These are phyloP conservation scores for Melitaea athalia DNA, from an alignment of 2,888 invertebrate species.

Conservation along the genomic window DNA sequence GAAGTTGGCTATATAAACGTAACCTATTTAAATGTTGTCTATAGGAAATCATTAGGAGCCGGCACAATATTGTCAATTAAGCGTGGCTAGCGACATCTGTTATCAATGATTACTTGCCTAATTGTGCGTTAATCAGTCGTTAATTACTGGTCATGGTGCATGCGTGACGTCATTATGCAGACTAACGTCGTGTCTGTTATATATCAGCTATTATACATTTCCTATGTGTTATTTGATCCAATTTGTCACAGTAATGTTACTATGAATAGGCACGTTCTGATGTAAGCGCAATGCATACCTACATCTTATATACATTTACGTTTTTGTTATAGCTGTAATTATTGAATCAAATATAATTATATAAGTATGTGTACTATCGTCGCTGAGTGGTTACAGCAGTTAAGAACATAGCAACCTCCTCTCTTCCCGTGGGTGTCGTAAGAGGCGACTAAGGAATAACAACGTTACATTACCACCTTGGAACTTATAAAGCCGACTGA, in stretches of 20 bases:
- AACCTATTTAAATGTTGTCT: not conserved
- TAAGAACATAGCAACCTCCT: too few relatives aligned
- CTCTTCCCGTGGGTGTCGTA: too few relatives aligned
- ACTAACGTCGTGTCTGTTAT: constrained; percentile 33
- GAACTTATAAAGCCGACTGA: too few relatives aligned
- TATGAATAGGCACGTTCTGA: constrained; percentile 2
- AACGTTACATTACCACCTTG: too few relatives aligned
- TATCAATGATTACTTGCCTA: constrained; percentile 61
- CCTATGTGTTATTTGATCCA: constrained; percentile 53
- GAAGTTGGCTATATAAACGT: not conserved
- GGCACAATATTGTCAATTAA: constrained; percentile 37
- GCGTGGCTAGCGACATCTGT: constrained; percentile 48
- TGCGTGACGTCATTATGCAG: constrained; percentile 60
- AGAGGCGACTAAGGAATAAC: too few relatives aligned
- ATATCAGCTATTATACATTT: constrained; percentile 50
- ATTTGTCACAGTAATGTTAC: constrained; percentile 49
- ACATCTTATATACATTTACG: not conserved
- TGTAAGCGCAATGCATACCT: not conserved
- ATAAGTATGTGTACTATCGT: too few relatives aligned
- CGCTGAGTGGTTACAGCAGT: too few relatives aligned
- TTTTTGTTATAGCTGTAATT: not conserved
- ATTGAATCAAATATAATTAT: not conserved
- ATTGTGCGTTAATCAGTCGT: constrained; percentile 69
- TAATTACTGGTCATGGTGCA: constrained; percentile 56
- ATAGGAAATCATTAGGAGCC: constrained; percentile 6